These are phyloP conservation scores for Clarias macrocephalus DNA, from an alignment of 2,113 vertebrate species.

Conservation along the genomic window DNA sequence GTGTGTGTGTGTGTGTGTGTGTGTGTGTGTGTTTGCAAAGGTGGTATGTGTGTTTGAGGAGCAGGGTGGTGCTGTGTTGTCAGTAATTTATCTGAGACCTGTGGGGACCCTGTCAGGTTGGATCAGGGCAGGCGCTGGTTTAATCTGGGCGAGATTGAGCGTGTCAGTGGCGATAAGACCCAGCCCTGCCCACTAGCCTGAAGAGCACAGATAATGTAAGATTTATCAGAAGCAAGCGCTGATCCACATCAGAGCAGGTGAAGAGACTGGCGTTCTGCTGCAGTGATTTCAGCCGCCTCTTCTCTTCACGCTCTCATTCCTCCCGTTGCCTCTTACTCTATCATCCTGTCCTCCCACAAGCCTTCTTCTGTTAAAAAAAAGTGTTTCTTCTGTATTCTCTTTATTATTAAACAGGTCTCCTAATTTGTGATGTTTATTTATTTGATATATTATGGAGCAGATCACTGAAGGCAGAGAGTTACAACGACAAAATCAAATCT, in stretches of 20 bases:
- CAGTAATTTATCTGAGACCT: conserved; percentile 62
- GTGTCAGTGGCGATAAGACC: conserved; percentile 71
- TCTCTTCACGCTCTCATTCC: conserved; percentile 46
- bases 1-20: background rate
- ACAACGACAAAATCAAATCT: conserved; percentile 1
- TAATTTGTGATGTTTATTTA: background rate
- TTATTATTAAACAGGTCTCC: conserved; percentile 32
- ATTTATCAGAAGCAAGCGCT: conserved; percentile 68
- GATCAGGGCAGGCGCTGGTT: conserved; percentile 64
- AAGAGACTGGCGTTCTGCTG: conserved; percentile 59
- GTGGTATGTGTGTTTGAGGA: conserved; percentile 44
- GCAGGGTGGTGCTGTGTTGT: conserved; percentile 53
- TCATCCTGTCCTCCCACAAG: conserved; percentile 34
- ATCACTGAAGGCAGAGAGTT: conserved; percentile 4
- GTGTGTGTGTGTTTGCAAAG: conserved; percentile 10
- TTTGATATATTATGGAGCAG: conserved; percentile 18
- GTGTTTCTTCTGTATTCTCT: conserved; percentile 4
- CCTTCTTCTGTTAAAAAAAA: conserved; percentile 11
- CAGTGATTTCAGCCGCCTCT: conserved; percentile 60
- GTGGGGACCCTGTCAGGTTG: conserved; percentile 63
- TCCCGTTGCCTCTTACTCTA: conserved; percentile 40
- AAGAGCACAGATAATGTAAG: conserved; percentile 71
- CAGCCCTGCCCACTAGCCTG: conserved; percentile 66
- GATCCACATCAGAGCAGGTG: conserved; percentile 61
- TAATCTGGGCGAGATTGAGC: conserved; percentile 73